Evolutionary conservation across 2,888 invertebrate genomes (phyloP).

Genomic region (Seira sanloemensis): DNA sequence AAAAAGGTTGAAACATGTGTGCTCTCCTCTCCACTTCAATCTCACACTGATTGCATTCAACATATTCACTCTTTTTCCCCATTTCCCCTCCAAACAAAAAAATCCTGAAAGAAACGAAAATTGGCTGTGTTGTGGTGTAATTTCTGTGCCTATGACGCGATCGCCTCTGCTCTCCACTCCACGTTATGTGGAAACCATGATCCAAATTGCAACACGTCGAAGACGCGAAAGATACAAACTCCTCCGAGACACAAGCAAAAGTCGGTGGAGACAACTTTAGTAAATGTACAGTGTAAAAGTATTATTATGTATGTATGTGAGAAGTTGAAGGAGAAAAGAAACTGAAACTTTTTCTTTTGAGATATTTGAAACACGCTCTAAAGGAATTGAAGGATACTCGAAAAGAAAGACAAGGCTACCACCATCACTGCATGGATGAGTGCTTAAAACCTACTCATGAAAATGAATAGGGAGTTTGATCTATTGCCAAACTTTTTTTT

Average conservation of each 20-base stretch:
- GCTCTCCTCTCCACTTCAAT: slow-evolving; percentile 7
- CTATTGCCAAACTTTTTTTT: slow-evolving; percentile 35
- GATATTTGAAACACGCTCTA: background rate
- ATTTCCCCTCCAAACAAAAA: background rate
- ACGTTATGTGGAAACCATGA: slow-evolving; percentile 31
- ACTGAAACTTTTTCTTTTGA: slow-evolving; percentile 6
- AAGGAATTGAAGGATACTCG: background rate
- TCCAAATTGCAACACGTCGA: slow-evolving; percentile 23
- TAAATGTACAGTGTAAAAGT: background rate
- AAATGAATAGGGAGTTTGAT: slow-evolving; percentile 31
- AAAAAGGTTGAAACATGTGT: slow-evolving; percentile 41
- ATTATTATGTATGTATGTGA: background rate
- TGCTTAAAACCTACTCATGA: slow-evolving; percentile 17
- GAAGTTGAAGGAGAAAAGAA: slow-evolving; percentile 14
- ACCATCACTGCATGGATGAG: background rate
- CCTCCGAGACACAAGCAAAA: background rate
- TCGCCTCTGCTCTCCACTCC: background rate
- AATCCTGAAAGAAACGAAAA: background rate
- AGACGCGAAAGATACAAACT: slow-evolving; percentile 17
- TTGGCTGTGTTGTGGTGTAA: slow-evolving; percentile 17
- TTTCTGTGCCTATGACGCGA: background rate
- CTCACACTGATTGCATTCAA: slow-evolving; percentile 25
- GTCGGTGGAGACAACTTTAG: background rate
- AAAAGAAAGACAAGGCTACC: slow-evolving; percentile 20
- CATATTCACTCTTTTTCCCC: background rate